Evolutionary conservation across 2,113 vertebrate species (phyloP).

Genomic region (Leucoraja erinaceus): DNA sequence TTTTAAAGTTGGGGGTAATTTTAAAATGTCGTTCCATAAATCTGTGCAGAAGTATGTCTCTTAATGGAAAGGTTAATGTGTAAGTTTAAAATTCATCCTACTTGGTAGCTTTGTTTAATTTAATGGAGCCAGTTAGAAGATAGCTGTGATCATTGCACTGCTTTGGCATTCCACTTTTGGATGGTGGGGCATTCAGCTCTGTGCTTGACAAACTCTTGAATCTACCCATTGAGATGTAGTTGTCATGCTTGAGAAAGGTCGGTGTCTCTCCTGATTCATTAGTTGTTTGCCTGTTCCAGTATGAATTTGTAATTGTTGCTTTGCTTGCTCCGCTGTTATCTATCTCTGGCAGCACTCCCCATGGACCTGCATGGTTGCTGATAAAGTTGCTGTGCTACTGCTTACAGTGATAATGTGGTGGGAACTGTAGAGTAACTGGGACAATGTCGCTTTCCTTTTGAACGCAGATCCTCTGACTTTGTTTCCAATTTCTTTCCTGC

Average conservation of each 20-base stretch:
- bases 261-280: not conserved
- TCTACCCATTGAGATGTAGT: not conserved
- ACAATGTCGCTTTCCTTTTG: not conserved
- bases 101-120: not conserved
- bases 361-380: not conserved
- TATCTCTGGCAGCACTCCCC: not conserved
- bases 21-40: not conserved
- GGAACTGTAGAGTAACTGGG: not conserved
- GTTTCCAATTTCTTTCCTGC: constrained; percentile 38
- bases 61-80: not conserved
- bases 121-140: not conserved
- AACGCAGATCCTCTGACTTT: not conserved
- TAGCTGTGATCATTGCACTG: not conserved
- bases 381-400: not conserved
- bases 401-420: not conserved
- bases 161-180: not conserved
- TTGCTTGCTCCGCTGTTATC: not conserved
- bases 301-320: constrained; percentile 2
- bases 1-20: not conserved
- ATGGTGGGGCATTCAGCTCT: not conserved
- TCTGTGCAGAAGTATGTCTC: not conserved
- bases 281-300: not conserved
- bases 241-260: not conserved
- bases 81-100: not conserved
- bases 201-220: not conserved